Conservation (phyloP, 2,797 vertebrate species). For the Tiaroga cobitis region DNA sequence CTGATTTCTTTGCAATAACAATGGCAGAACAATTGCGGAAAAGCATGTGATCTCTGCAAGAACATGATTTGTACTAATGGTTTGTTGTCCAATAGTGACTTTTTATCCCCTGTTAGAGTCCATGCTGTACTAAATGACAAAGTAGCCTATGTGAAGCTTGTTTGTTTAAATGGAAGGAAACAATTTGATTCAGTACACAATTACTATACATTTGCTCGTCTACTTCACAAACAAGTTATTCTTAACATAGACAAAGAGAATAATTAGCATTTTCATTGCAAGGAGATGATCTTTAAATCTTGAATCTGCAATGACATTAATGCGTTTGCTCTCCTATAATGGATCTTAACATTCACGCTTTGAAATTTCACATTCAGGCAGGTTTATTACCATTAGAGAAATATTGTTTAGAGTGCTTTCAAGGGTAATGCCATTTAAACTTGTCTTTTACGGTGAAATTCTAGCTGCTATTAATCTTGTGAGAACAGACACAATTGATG, state of each 20-base stretch:
- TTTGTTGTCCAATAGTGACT: slow-evolving; percentile 19
- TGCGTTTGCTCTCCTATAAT: neutral
- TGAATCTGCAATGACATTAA: slow-evolving; percentile 23
- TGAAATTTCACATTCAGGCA: slow-evolving; percentile 20
- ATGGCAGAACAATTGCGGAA: slow-evolving; percentile 57
- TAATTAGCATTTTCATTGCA: slow-evolving; percentile 23
- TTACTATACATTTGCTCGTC: neutral
- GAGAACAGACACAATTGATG: neutral
- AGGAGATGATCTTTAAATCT: slow-evolving; percentile 2
- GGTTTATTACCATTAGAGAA: slow-evolving; percentile 19
- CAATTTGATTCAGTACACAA: neutral
- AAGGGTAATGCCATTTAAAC: slow-evolving; percentile 9
- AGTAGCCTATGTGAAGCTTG: slow-evolving; percentile 9
- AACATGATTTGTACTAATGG: slow-evolving; percentile 40
- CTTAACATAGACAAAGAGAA: slow-evolving; percentile 3
- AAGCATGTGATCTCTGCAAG: slow-evolving; percentile 50
- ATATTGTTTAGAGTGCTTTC: slow-evolving; percentile 11
- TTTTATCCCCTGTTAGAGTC: neutral
- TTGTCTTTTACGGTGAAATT: neutral
- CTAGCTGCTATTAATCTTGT: neutral
- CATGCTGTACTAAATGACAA: neutral
- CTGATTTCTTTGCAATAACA: slow-evolving; percentile 55
- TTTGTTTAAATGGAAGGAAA: neutral
- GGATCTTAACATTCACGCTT: slow-evolving; percentile 32
- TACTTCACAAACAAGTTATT: neutral